Base-by-base conservation (phyloP, 2,113 vertebrate species). In the Toxostoma redivivum region DNA sequence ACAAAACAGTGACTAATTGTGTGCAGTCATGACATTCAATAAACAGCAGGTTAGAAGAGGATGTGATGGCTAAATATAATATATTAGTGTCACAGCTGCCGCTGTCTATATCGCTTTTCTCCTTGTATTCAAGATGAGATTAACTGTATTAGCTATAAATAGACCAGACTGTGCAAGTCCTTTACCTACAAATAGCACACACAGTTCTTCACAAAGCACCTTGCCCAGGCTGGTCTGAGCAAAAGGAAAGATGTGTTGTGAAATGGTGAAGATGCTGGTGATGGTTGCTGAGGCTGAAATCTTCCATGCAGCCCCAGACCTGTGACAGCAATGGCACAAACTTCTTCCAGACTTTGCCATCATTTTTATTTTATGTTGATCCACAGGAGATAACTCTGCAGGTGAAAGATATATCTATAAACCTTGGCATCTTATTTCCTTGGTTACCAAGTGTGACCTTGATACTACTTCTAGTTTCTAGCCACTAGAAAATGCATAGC, bases 121-220 rank as follows among this genome's bases (percentile, higher is more conserved):
- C 45, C 72, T 86, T 73, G 56, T 83, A 97, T 94, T 94, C 10
- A 2, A 92, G 54, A 60, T 76, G 33, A 72, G 70, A 84, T 86
- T 94, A 79, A 66, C 73, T 81, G 50, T 54, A 73, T 92, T 80
- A 65, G 40, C 79, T 94, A 91, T 77, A 95, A 94, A 95, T 67
- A 94, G 88, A 95, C 65, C 81, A 61, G 83, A 79, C 37, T 37
- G 25, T 58, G 88, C 48, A 81, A 74, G 70, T 85, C 58, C 40
- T 72, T 85, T 94, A 57, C 76, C 67, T 90, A 61, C 56, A 86
- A 95, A 66, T 27, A 84, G 56, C 51, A 66, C 42, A 67, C 25
- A 20, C 15, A 35, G 3, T 17, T 92, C 86, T 88, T 65, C 35
- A 67, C 58, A 91, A 44, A 88, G 30, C 44, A 78, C 60, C 48